Conservation (phyloP, 1,140 invertebrate genomes). For the Platorchestia sp. region DNA sequence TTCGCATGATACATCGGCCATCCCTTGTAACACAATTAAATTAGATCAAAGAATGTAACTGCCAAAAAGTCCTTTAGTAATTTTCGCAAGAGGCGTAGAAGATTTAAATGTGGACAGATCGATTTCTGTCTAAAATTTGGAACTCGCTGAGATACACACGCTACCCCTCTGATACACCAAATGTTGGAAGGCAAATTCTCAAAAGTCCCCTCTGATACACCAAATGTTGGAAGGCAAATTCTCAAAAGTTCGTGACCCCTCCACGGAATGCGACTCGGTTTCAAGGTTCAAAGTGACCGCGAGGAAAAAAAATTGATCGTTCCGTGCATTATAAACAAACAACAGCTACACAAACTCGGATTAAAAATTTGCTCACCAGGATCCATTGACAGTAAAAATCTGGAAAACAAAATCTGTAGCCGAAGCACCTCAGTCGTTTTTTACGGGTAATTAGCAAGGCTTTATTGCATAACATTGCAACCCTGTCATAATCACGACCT, state of each 20-base stretch:
- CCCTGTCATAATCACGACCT: background rate
- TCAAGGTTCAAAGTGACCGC: background rate
- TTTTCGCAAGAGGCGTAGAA: too few species aligned
- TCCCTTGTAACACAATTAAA: too few species aligned
- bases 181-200: background rate
- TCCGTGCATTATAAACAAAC: background rate
- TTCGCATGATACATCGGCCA: too few species aligned
- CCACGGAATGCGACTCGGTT: background rate
- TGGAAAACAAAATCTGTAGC: background rate
- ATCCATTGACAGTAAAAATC: background rate
- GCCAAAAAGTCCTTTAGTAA: too few species aligned
- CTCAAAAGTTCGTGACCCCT: background rate
- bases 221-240: background rate
- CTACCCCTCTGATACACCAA: too few species aligned
- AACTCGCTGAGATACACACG: too few species aligned
- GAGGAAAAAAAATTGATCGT: background rate
- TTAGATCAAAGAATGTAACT: too few species aligned
- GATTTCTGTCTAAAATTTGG: too few species aligned
- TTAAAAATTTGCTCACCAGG: background rate
- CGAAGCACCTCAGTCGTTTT: background rate
- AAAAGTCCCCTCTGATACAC: too few species aligned
- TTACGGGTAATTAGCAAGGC: background rate
- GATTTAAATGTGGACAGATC: too few species aligned
- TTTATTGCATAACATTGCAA: background rate
- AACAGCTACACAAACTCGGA: background rate